Conservation (phyloP, 2,113 vertebrate species). For the Neomonachus schauinslandi region DNA sequence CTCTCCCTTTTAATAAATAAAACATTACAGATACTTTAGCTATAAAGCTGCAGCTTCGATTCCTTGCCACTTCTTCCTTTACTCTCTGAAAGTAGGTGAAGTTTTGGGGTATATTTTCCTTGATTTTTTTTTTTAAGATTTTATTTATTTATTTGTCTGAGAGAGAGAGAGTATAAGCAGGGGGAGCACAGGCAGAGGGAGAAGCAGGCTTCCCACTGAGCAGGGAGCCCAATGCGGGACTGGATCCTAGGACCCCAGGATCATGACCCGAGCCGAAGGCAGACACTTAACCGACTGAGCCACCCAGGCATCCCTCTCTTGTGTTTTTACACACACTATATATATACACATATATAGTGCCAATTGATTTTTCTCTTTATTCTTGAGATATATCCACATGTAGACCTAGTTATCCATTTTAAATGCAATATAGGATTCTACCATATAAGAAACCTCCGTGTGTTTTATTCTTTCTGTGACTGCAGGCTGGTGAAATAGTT, state of each 20-base stretch:
- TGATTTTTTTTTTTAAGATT: too few relatives aligned
- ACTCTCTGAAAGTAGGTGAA: background rate
- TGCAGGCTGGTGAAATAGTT: background rate
- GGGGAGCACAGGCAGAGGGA: background rate
- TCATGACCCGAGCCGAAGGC: background rate
- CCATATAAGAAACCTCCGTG: background rate
- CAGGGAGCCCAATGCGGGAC: background rate
- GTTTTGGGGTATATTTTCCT: background rate
- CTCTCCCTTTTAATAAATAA: conserved; percentile 2
- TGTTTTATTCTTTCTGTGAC: background rate
- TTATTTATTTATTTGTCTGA: too few relatives aligned
- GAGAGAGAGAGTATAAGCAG: too few relatives aligned
- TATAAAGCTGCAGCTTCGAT: background rate
- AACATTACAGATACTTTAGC: background rate
- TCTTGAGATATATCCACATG: background rate
- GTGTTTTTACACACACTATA: background rate
- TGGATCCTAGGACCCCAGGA: background rate
- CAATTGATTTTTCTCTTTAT: conserved; percentile 3
- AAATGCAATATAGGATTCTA: background rate
- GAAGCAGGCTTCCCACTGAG: background rate
- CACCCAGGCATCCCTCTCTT: background rate
- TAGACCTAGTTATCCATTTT: background rate
- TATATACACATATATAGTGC: background rate
- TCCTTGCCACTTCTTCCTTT: background rate
- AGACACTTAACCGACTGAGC: background rate